Base-by-base conservation (phyloP, 2,113 vertebrate genomes). In the Boleophthalmus pectinirostris region DNA sequence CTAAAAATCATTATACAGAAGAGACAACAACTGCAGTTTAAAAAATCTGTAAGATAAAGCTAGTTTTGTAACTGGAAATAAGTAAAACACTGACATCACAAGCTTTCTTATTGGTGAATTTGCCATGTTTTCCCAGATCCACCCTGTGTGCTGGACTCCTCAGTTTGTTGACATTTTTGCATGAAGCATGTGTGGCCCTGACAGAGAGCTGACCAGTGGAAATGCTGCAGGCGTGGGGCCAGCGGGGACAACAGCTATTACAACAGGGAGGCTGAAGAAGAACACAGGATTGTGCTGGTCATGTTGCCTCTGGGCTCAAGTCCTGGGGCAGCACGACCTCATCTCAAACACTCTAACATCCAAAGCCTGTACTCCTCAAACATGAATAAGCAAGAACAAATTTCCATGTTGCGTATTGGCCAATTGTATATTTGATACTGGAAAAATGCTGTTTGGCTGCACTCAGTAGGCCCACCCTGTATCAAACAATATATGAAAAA, bases 251-350 rank as follows among this genome's bases (percentile, higher is more conserved):
- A 77, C 82, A 86, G 83, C 84, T 85, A 73, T 85, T 85, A 78
- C 85, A 83, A 74, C 73, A 82, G 87, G 85, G 89, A 91, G 90
- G 88, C 77, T 82, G 79, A 88, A 82, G 80, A 87, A 76, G 86
- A 87, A 80, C 82, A 68, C 79, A 75, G 73, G 71, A 78, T 51
- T 70, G 76, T 73, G 77, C 81, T 79, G 81, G 86, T 87, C 87
- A 82, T 67, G 83, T 76, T 85, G 88, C 79, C 88, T 84, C 74
- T 70, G 82, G 79, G 77, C 82, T 69, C 51, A 77, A 14, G 74
- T 80, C 72, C 79, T 18, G 74, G 90, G 90, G 89, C 92, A 91
- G 20, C 63, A 33, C 75, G 90, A 92, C 92, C 92, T 87, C 77
- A 89, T 85, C 74, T 69, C 78, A 88, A 80, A 69, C 75, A 83